Evolutionary conservation across 2,888 invertebrate species (phyloP), one percentile per base, ranked within the genome.

Genomic region (Osmoderma eremita): DNA sequence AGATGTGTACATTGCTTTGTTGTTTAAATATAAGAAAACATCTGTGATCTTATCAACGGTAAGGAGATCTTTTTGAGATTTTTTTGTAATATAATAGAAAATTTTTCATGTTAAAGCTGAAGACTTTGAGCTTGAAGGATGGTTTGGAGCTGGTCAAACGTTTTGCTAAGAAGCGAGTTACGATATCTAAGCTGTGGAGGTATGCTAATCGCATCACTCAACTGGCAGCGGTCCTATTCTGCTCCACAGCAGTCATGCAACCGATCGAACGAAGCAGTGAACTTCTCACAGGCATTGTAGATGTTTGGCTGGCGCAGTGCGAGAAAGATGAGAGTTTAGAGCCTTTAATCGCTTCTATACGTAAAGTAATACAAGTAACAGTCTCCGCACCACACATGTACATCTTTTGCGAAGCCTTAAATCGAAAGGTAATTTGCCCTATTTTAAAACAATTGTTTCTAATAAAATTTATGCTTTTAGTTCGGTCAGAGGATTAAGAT

Each of bases 371-470:
- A 62, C 79, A 80, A 72, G 74, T 87, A 67, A 90, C 90, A 42
- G 87, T 87, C 77, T 88, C 89, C 63, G 87, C 90, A 15, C 77
- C 84, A 8, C 91, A 91, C 70, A 86, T 91, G 77, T 90, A 91
- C 81, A 86, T 88, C 65, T 86, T 91, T 71, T 89, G 89, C 70
- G 83, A 82, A 13, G 85, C 85, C 1, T 71, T 72, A 3, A 58
- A 65, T 13, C 65, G 63, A 39, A 70, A 83, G 73, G 84, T 84
- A 73, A 81, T 15, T 10, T 22, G 6, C 12, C 38, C 18, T n/a
- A n/a, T n/a, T n/a, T n/a, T n/a, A n/a, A n/a, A n/a, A n/a, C n/a
- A n/a, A n/a, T n/a, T n/a, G n/a, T n/a, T n/a, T n/a, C n/a, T n/a
- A n/a, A n/a, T n/a, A n/a, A n/a, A n/a, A n/a, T n/a, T n/a, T n/a